Conservation (phyloP, 2,888 invertebrate genomes). For the Volucella inflata region DNA sequence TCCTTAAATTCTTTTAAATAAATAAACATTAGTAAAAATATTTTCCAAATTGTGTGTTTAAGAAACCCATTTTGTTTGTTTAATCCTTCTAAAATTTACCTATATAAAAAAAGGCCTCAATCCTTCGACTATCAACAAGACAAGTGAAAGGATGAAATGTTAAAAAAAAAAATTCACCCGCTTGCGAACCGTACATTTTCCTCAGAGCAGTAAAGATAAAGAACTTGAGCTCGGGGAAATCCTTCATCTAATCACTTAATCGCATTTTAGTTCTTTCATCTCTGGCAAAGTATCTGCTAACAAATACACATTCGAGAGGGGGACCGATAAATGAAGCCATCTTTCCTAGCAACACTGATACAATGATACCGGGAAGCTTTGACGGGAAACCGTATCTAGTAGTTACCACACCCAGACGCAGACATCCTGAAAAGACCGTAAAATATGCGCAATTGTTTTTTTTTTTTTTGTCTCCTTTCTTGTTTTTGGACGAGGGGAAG, state of each 20-base stretch:
- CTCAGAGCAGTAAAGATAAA: constrained; percentile 56
- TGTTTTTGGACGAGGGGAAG: constrained; percentile 24
- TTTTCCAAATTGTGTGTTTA: too few relatives aligned
- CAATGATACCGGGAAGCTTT: background rate
- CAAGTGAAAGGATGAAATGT: too few relatives aligned
- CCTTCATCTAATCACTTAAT: constrained; percentile 78
- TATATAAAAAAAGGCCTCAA: too few relatives aligned
- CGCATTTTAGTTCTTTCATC: constrained; percentile 78
- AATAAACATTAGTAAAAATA: too few relatives aligned
- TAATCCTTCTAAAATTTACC: too few relatives aligned
- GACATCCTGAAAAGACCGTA: constrained; percentile 36
- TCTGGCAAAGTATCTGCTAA: constrained; percentile 66
- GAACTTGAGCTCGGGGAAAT: constrained; percentile 68
- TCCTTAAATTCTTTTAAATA: too few relatives aligned
- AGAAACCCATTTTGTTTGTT: too few relatives aligned
- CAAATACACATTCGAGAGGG: constrained; percentile 43
- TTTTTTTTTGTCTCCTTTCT: background rate
- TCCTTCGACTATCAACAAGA: too few relatives aligned
- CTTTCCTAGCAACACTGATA: constrained; percentile 45
- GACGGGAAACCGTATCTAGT: constrained; percentile 42
- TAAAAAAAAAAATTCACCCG: background rate
- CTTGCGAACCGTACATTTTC: constrained; percentile 53
- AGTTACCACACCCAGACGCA: constrained; percentile 47
- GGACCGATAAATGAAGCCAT: constrained; percentile 35
- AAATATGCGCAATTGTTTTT: constrained; percentile 62